Evolutionary conservation across 2,888 invertebrate genomes (phyloP), one percentile per base, ranked within the genome.

Genomic region (Furcula furcula): DNA sequence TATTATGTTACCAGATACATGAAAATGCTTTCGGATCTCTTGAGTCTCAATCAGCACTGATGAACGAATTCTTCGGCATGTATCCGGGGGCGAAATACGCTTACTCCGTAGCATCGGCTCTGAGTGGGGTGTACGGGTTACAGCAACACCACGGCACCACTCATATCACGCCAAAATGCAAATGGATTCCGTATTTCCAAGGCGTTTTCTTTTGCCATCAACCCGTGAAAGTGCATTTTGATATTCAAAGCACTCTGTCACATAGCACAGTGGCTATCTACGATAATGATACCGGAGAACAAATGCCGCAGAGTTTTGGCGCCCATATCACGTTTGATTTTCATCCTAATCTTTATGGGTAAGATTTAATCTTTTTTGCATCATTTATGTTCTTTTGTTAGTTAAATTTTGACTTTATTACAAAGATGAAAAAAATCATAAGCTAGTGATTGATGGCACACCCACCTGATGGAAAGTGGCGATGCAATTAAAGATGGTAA

Each of bases 151-250:
- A 21, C 9, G 86, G 87, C 0, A 32, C 34, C 0, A 45, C 69
- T 1, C 23, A 35, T 0, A 44, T 77, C 0, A 67, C 76, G 1
- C 35, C 74, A 0, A 66, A 56, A 26, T 80, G 82, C 64, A 76
- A 68, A 32, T 88, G 87, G 87, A 59, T 88, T 0, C 86, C 88
- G 0, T 82, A 69, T 31, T 86, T 87, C 29, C 83, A 78, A 75
- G 81, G 72, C 16, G 66, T 79, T 0, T 87, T 83, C 35, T 74
- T 58, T 40, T 84, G 86, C 31, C 87, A 88, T 26, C 48, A 49
- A 0, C 59, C 61, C 1, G 81, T 82, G 0, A 81, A 82, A 46
- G 82, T 83, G 0, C 84, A 87, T 41, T 70, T 88, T 18, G 80
- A 82, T 47, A 35, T 87, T 0, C 69, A 70, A 4, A 76, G 83